Conservation (phyloP, 1,140 invertebrate species). For the Saxidomus purpurata region DNA sequence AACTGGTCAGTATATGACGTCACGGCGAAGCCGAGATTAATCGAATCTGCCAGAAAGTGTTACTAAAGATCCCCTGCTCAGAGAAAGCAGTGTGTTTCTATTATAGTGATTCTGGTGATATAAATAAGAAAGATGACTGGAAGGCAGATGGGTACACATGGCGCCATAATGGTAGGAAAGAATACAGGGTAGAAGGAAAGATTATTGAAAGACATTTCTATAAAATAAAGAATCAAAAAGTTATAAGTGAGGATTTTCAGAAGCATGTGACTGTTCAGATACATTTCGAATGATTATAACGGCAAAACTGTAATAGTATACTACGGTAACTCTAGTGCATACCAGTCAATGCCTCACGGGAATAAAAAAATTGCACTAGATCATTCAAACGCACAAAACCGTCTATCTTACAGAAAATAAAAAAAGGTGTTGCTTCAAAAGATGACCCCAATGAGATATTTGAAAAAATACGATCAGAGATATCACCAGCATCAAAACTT, state of each 20-base stretch:
- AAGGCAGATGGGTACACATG: too few species aligned
- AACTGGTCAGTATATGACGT: too few species aligned
- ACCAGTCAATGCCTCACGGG: constrained; percentile 35
- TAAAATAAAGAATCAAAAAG: constrained; percentile 40
- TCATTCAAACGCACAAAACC: too few species aligned
- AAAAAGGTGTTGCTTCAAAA: not conserved
- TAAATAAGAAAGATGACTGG: constrained; percentile 15
- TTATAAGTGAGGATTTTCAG: constrained; percentile 16
- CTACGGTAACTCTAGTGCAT: constrained; percentile 37
- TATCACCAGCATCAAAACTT: constrained; percentile 1
- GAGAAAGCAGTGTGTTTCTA: constrained; percentile 30
- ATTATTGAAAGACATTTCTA: constrained; percentile 18
- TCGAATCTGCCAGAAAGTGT: not conserved
- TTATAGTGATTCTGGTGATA: constrained; percentile 37
- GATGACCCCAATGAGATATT: constrained; percentile 1
- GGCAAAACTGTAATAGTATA: constrained; percentile 18
- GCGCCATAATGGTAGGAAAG: too few species aligned
- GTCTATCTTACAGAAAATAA: constrained; percentile 17
- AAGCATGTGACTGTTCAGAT: constrained; percentile 30
- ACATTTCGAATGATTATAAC: constrained; percentile 3
- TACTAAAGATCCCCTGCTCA: constrained; percentile 10
- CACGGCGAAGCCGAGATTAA: too few species aligned
- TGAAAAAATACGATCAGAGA: constrained; percentile 17
- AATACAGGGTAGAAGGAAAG: constrained; percentile 27
- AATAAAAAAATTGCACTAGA: constrained; percentile 15